A percentile compares a stretch with the other conserved stretches of the same genome.
Conservation (phyloP, 2,888 invertebrate species). For the Zootermopsis nevadensis region DNA sequence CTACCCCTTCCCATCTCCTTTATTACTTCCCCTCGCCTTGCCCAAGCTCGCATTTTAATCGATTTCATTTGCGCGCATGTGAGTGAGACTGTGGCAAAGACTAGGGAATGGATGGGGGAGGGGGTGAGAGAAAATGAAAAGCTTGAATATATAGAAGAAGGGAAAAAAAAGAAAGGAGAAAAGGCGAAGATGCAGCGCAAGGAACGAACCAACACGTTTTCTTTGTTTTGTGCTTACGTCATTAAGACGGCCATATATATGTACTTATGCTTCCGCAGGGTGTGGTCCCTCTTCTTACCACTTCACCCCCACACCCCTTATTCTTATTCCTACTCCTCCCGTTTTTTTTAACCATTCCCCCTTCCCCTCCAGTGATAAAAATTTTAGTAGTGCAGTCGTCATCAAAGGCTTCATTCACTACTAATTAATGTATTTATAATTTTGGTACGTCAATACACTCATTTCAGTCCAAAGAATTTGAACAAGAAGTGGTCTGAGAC, state of each 20-base stretch:
- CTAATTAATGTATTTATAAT: slow-evolving; percentile 34
- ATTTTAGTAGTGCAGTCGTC: slow-evolving; percentile 33
- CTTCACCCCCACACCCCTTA: no score
- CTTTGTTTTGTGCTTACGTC: slow-evolving; percentile 69
- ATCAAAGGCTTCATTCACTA: slow-evolving; percentile 22
- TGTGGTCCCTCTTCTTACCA: slow-evolving; percentile 18
- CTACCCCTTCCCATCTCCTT: slow-evolving; percentile 51
- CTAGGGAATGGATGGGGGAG: slow-evolving; percentile 54
- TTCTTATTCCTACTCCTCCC: no score
- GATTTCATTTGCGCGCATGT: slow-evolving; percentile 76
- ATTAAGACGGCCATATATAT: slow-evolving; percentile 61
- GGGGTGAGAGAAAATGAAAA: slow-evolving; percentile 58
- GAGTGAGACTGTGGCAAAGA: slow-evolving; percentile 66
- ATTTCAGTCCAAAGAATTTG: not conserved
- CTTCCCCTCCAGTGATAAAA: slow-evolving; percentile 33
- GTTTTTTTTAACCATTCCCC: not conserved
- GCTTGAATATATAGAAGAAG: slow-evolving; percentile 54
- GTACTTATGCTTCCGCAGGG: slow-evolving; percentile 43
- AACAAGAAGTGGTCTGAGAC: not conserved
- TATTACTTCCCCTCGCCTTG: slow-evolving; percentile 53
- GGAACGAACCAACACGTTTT: slow-evolving; percentile 57
- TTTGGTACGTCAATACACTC: not conserved
- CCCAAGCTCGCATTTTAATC: slow-evolving; percentile 71
- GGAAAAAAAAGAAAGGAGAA: slow-evolving; percentile 60
- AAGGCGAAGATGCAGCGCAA: slow-evolving; percentile 55